Evolutionary conservation across 2,113 vertebrate species (phyloP), one percentile per base, ranked within the genome.

Genomic region (Podilymbus podiceps): DNA sequence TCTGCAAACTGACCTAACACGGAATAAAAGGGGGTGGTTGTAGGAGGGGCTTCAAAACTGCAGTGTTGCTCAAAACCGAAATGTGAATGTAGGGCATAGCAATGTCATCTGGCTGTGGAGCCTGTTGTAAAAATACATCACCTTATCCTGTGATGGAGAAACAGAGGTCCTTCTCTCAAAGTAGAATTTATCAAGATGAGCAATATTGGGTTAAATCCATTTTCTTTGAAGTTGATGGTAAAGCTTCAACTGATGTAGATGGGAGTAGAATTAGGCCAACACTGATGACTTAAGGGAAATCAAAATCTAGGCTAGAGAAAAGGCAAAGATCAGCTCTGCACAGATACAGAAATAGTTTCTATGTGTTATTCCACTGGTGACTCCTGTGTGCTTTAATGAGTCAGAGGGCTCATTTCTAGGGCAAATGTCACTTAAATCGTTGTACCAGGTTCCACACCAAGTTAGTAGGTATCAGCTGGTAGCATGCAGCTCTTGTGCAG

Each of bases 221-320:
- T 93, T 93, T 93, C 88, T 94, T 95, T 94, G 63, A 90, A 94
- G 88, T 40, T 40, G 69, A 52, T 81, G 68, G 93, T 86, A 82
- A 90, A 78, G 90, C 73, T 97, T 93, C 52, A 23, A 14, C 52
- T 95, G 85, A 89, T 94, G 79, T 90, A 93, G 90, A 88, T 90
- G 79, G 79, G 79, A 80, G 68, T 74, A 90, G 80, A 91, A 94
- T 88, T 90, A 95, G 94, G 91, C 76, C 91, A 95, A 13, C 56
- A 5, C 85, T 71, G 72, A 91, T 89, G 83, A 92, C 84, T 89
- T 96, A 90, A 66, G 95, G 94, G 96, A 97, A 95, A 96, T 94
- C 16, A 66, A 89, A 94, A 97, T 97, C 94, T 96, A 96, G 91
- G 95, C 89, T 95, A 95, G 86, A 89, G 93, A 90, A 90, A 92